Evolutionary conservation across 1,140 invertebrate species (phyloP), one percentile per base, ranked within the genome.

Genomic region (Caenorhabditis inopinata): DNA sequence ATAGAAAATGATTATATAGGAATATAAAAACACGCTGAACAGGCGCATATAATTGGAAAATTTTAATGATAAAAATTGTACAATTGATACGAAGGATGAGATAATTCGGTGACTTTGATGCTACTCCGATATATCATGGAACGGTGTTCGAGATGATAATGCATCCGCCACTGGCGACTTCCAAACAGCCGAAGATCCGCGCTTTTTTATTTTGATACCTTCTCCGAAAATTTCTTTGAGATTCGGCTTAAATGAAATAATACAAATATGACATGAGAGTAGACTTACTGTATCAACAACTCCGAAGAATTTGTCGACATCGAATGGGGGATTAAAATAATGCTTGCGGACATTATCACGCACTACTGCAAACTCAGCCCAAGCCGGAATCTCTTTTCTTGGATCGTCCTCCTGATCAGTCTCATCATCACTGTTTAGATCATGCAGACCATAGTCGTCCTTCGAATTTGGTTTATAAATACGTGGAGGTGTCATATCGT

Each of bases 161-260:
- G n/a, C 27, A 21, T 6, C 12, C 21, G 11, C 18, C 7, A 29
- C 18, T 16, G 51, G 21, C 2, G 51, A 58, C 27, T n/a, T 58
- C 51, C 51, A 58, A 14, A 58, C 51, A 12, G 51, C 51, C 27
- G 51, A 58, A 1, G 51, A 58, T 14, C 51, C 51, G 35, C 51
- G 51, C 18, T 32, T 29, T n/a, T 58, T 58, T 29, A 7, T 23
- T 23, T 58, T 58, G 27, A 58, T 29, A 11, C 27, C 18, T 4
- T 29, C 51, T 9, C 51, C 51, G 12, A 58, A 58, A n/a, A 58
- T 58, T n/a, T 58, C 51, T 32, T 58, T 58, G 12, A 58, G 27
- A 58, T 58, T 58, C 1, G 51, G 51, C 51, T 58, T 25, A 51
- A 58, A 58, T n/a, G n/a, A n/a, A n/a, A n/a, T n/a, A n/a, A n/a